Evolutionary conservation across 1,140 invertebrate genomes (phyloP), one percentile per base, ranked within the genome.

Genomic region (Drosophila kurseongensis): DNA sequence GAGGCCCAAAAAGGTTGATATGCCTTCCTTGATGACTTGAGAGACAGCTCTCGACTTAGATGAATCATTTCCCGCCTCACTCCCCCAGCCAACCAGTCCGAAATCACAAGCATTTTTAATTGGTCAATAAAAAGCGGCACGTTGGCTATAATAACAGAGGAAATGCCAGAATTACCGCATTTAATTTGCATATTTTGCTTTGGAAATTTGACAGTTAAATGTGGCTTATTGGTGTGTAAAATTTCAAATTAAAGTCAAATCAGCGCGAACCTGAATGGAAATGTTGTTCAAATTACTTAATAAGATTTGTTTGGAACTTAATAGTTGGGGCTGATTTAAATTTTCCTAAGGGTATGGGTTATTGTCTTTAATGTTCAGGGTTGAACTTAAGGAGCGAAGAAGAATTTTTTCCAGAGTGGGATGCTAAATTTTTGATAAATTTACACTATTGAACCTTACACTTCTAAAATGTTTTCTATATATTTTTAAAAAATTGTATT

Each of bases 121-220:
- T 77, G 74, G 74, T 65, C 58, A 75, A 75, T 75, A 75, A 71
- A 69, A 61, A 69, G 60, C 71, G 57, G 47, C 59, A 60, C 55
- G 57, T 72, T 60, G 54, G 62, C 58, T 6, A 67, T 82, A 85
- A 88, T 88, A 52, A 86, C 65, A 82, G 66, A 68, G 83, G 56
- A 78, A 85, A 80, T 77, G 50, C 68, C 50, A 59, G 38, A 69
- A 68, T 58, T 50, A 58, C 60, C 51, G 45, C 73, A 75, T 75
- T 75, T 75, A 75, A 67, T 75, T 66, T 41, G 56, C 74, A 75
- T 75, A 75, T 75, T 57, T 75, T 38, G 73, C 50, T 42, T 75
- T 42, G 42, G 45, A 75, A 52, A 75, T 75, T 75, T 75, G 73
- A 75, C 73, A 75, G 73, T 50, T 75, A 75, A 75, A 75, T 35